Evolutionary conservation across 2,888 invertebrate species (phyloP).

Genomic region (Omphaloscelis lunosa): DNA sequence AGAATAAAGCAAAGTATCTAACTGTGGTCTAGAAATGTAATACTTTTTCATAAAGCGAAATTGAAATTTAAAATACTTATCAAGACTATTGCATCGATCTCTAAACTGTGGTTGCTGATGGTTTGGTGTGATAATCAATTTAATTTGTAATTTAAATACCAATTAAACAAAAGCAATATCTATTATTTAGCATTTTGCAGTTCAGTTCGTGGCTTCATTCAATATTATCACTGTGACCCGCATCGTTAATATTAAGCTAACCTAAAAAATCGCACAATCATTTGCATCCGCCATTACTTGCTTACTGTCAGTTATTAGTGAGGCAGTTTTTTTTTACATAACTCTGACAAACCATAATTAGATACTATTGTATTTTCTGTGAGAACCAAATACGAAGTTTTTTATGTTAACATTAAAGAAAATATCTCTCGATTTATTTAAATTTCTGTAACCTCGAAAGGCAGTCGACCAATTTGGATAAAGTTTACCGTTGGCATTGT

Average conservation of each 20-base stretch:
- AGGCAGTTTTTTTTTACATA: slow-evolving; percentile 27
- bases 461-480: slow-evolving; percentile 47
- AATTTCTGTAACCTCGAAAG: slow-evolving; percentile 58
- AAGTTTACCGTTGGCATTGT: slow-evolving; percentile 53
- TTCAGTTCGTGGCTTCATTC: slow-evolving; percentile 32
- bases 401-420: slow-evolving; percentile 22
- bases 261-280: slow-evolving; percentile 62
- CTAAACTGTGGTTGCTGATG: background rate
- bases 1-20: background rate
- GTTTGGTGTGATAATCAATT: background rate
- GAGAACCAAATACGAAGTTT: slow-evolving; percentile 39
- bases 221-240: slow-evolving; percentile 58
- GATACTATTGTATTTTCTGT: slow-evolving; percentile 50
- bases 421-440: slow-evolving; percentile 23
- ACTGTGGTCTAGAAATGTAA: background rate
- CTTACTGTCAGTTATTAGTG: slow-evolving; percentile 38
- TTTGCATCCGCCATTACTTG: slow-evolving; percentile 61
- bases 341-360: slow-evolving; percentile 36
- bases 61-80: background rate
- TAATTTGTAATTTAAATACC: slow-evolving; percentile 18
- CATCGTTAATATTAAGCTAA: slow-evolving; percentile 52
- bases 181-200: slow-evolving; percentile 5
- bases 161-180: background rate
- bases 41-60: background rate
- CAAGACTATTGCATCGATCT: background rate